Evolutionary conservation across 2,797 vertebrate genomes (phyloP), one percentile per base, ranked within the genome.

Genomic region (Gephyroberyx darwinii): DNA sequence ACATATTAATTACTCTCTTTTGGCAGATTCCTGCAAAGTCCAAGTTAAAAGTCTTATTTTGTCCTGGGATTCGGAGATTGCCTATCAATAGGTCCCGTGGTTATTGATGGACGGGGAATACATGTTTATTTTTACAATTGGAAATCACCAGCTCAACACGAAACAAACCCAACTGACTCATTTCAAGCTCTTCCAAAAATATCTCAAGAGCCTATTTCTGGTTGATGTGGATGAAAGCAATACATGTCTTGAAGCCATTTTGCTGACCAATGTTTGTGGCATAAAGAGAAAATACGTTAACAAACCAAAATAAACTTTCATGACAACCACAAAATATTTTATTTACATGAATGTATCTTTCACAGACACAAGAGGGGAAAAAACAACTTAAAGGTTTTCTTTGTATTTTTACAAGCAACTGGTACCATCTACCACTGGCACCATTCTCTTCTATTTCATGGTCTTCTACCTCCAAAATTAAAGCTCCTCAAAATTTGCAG

Each of bases 311-410:
- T 74, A 83, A 69, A 70, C 56, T 80, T 87, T 85, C 55, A 84
- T 88, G 82, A 82, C 82, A 81, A 90, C 80, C 87, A 89, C 83
- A 85, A 76, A 85, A 86, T 88, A 80, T 90, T 93, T 94, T 93
- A 93, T 92, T 94, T 75, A 85, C 81, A 89, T 84, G 79, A 90
- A 85, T 86, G 78, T 64, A 85, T 86, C 80, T 70, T 88, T 86
- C 74, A 88, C 78, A 88, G 68, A 86, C 81, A 87, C 67, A 19
- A 63, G n/a, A 66, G 48, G 57, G 53, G 71, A 83, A 83, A 82
- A 78, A 77, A 88, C 79, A 81, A 79, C 72, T 83, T 79, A 57
- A 82, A 70, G 72, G 71, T 74, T 80, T 45, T 80, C 65, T 69
- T 81, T 77, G 68, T 81, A 52, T 75, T 73, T 73, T 79, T 82